Evolutionary conservation across 1,140 invertebrate species (phyloP).

Genomic region (Drosophila quadrilineata): DNA sequence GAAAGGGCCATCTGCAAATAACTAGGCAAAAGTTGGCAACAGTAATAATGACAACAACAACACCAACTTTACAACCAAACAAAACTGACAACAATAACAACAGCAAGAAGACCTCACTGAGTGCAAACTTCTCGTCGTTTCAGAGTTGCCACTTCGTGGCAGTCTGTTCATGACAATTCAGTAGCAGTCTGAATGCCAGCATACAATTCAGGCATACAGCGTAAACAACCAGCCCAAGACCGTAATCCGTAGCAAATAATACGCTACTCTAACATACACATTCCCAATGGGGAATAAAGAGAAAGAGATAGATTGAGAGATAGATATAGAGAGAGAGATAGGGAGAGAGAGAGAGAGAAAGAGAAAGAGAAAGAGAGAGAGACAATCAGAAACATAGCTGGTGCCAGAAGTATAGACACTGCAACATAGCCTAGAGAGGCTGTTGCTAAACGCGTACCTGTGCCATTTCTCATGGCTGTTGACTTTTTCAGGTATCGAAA

Average conservation of each 20-base stretch:
- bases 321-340: too few relatives aligned
- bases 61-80: slow-evolving; percentile 36
- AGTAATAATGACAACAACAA: slow-evolving; percentile 42
- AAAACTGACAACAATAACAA: slow-evolving; percentile 31
- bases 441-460: slow-evolving; percentile 51
- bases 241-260: slow-evolving; percentile 62
- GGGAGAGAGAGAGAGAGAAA: too few relatives aligned
- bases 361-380: neutral
- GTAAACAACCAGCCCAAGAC: slow-evolving; percentile 44
- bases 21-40: slow-evolving; percentile 35
- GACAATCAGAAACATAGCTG: neutral
- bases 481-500: slow-evolving; percentile 48
- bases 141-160: too few relatives aligned
- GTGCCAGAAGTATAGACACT: slow-evolving; percentile 16
- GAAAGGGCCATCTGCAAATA: slow-evolving; percentile 12
- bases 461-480: slow-evolving; percentile 38
- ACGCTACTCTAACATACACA: slow-evolving; percentile 22
- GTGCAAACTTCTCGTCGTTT: slow-evolving; percentile 19
- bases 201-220: too few relatives aligned
- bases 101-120: slow-evolving; percentile 45
- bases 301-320: too few relatives aligned
- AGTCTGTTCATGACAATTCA: too few relatives aligned
- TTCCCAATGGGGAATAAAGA: too few relatives aligned
- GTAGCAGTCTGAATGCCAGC: too few relatives aligned
- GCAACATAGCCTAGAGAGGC: slow-evolving; percentile 15